Base-by-base conservation (phyloP, 2,888 invertebrate species). In the Parnassius smintheus region DNA sequence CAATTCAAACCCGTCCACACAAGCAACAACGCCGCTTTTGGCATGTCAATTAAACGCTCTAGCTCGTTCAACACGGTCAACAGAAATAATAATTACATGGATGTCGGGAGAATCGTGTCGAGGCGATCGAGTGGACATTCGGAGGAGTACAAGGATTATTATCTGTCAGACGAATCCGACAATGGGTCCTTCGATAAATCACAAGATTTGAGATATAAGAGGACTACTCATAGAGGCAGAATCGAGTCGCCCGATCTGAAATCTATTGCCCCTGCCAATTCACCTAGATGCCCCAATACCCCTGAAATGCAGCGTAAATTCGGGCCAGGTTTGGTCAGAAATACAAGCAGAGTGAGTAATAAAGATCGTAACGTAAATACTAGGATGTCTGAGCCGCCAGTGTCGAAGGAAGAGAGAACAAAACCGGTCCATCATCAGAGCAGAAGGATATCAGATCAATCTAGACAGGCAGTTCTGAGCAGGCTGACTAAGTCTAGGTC, bases 161-260 rank as follows among this genome's bases (percentile, higher is more conserved):
- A 82, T 65, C 60, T 77, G 52, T 91, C 92, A 0, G 92, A 92
- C 59, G 92, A 91, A 62, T 92, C 92, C 0, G 92, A 92, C 56
- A 86, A 82, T 59, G 87, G 80, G 1, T 86, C 82, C 48, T 86
- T 81, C 42, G 83, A 86, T 41, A 86, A 88, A 65, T 82, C 83
- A 0, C 84, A 87, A 65, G 76, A 93, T 92, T 64, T 77, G 11
- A 77, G 86, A 52, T 94, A 94, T 72, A 97, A 97, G 80, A 93
- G 96, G 69, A 95, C 96, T n/a, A 91, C 94, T 65, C 95, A 77
- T 87, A 95, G 86, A 88, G 96, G 72, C 72, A 95, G 82, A 92
- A 94, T 95, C 48, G 94, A 94, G 68, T 87, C 89, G 8, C 90
- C 90, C 1, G 91, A 92, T 71, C 75, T 91, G 60, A 92, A 92